These are phyloP conservation scores for Aurelia aurita DNA, from an alignment of 30 jellyfish, hydroid and myxozoan genomes.

Conservation along the genomic window DNA sequence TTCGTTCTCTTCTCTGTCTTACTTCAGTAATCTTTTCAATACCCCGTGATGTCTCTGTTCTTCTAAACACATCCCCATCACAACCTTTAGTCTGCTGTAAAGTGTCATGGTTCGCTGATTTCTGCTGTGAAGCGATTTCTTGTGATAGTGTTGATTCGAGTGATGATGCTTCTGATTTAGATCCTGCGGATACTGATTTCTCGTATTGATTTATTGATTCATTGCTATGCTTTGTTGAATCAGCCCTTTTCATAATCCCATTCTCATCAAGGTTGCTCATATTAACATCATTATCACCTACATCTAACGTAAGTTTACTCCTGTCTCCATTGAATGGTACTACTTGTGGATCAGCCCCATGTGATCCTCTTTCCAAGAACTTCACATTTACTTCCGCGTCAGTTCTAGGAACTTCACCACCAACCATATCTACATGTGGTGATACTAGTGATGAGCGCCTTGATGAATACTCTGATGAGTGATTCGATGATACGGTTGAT, in stretches of 20 bases:
- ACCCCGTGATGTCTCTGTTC: too few species aligned
- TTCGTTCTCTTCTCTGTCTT: too few species aligned
- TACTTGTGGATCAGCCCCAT: neutral
- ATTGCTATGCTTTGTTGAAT: neutral
- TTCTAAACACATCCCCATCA: too few species aligned
- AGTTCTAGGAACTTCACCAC: neutral
- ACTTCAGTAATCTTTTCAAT: too few species aligned
- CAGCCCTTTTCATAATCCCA: neutral
- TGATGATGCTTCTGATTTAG: neutral
- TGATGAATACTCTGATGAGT: slow-evolving; percentile 45
- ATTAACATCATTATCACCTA: neutral
- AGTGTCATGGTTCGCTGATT: neutral
- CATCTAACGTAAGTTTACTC: neutral
- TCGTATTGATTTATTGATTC: neutral
- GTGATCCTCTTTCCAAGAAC: slow-evolving; percentile 13
- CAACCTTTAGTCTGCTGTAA: neutral
- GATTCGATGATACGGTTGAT: slow-evolving; percentile 21
- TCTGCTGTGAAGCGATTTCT: neutral
- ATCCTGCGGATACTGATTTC: neutral
- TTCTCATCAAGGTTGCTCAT: neutral
- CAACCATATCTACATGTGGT: neutral
- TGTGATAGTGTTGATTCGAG: slow-evolving; percentile 3
- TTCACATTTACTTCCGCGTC: slow-evolving; percentile 3
- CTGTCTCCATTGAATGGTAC: neutral
- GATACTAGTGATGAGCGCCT: slow-evolving; percentile 44